Evolutionary conservation across 2,113 vertebrate genomes (phyloP).

Genomic region (Erythrocercus mccallii): DNA sequence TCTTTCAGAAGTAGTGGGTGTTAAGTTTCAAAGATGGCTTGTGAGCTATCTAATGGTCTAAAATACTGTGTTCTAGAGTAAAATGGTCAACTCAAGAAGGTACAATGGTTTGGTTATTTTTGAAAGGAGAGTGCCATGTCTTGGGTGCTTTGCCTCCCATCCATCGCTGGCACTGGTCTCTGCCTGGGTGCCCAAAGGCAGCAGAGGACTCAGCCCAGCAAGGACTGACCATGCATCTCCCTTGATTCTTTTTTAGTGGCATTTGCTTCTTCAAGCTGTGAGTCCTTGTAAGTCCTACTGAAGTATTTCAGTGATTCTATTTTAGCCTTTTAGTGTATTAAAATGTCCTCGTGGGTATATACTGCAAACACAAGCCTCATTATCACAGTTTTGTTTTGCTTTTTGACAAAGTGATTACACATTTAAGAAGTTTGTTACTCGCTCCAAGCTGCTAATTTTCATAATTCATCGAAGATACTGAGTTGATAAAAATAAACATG

Average conservation of each 20-base stretch:
- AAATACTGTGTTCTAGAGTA: not conserved
- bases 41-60: not conserved
- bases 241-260: not conserved
- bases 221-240: not conserved
- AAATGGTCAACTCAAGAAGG: not conserved
- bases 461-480: not conserved
- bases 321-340: not conserved
- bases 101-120: fast-evolving
- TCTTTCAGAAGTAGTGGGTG: not conserved
- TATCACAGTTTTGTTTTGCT: slow-evolving; percentile 30
- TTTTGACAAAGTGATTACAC: slow-evolving; percentile 15
- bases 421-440: not conserved
- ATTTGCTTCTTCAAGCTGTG: not conserved
- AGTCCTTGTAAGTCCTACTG: not conserved
- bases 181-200: not conserved
- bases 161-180: not conserved
- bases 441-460: slow-evolving; percentile 10
- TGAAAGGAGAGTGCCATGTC: not conserved
- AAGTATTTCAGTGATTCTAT: not conserved
- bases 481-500: slow-evolving; percentile 22
- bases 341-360: not conserved
- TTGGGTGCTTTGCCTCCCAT: not conserved
- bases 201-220: not conserved
- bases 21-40: not conserved
- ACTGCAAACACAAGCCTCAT: slow-evolving; percentile 8